Conservation (phyloP, 2,888 invertebrate genomes). For the Hanleya hanleyi region DNA sequence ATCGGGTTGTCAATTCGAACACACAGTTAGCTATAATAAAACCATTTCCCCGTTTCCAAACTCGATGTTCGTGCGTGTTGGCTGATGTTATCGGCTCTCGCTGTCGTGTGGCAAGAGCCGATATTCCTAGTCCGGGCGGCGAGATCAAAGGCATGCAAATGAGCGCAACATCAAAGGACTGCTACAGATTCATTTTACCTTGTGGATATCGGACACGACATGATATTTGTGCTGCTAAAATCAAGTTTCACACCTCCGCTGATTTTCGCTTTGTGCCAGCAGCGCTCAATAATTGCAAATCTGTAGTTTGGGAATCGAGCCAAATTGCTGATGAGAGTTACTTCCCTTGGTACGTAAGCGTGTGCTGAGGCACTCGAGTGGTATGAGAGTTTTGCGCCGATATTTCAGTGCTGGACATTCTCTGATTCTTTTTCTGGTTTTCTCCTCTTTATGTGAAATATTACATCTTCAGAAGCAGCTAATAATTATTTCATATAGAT, state of each 20-base stretch:
- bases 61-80: background rate
- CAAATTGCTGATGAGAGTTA: too few species aligned
- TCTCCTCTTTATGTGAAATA: too few species aligned
- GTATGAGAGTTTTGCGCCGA: too few species aligned
- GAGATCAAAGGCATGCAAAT: constrained; percentile 5
- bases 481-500: too few species aligned
- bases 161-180: background rate
- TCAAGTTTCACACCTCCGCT: constrained; percentile 5
- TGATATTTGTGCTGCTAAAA: background rate
- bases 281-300: background rate
- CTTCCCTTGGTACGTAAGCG: too few species aligned
- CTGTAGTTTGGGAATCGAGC: background rate
- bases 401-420: too few species aligned
- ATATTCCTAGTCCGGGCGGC: too few species aligned
- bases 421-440: too few species aligned
- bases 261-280: background rate
- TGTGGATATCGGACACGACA: constrained; percentile 1
- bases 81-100: background rate
- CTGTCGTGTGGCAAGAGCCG: background rate
- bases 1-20: too few species aligned
- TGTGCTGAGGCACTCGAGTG: too few species aligned
- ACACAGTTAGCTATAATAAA: too few species aligned
- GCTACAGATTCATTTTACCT: constrained; percentile 2
- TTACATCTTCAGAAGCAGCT: too few species aligned
- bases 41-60: background rate